Percentiles rank a stretch among this genome's conserved stretches.
These are phyloP conservation scores for human DNA, from an alignment of 2,113 vertebrate species.

Conservation along the genomic window GRCh38 chr1:110164501-110165000, in stretches of 20 bases:
- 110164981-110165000: neutral
- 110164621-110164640: neutral
- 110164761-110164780: neutral
- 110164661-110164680: rapidly evolving
- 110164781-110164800: neutral
- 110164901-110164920: neutral
- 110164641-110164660: neutral
- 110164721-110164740: neutral
- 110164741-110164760: neutral
- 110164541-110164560: neutral
- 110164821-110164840: neutral
- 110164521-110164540: neutral
- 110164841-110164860: neutral
- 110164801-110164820: neutral
- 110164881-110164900: neutral
- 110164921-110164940: slow-evolving; percentile 8
- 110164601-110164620: neutral
- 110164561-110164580: neutral
- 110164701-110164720: neutral
- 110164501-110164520: neutral
- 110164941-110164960: neutral
- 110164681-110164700: neutral
- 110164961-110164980: neutral
- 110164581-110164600: rapidly evolving
- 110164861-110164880: neutral